phyloP scores from a whole-genome alignment of 2,888 invertebrate genomes.

The Eurytoma adleriae region DNA sequence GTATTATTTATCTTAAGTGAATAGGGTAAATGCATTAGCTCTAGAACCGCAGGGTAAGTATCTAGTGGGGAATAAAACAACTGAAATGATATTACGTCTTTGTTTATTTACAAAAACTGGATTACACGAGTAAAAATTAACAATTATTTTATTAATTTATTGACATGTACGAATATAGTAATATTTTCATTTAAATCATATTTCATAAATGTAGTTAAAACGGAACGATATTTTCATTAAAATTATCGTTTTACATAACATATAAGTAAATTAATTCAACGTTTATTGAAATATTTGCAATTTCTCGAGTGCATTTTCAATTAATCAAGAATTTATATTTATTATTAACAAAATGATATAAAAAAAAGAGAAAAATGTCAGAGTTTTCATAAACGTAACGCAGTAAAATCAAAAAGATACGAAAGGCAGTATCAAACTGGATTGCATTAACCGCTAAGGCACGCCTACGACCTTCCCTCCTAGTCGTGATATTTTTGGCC shows the following conservation, averaged over 20 bases:
- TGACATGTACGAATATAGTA: background rate
- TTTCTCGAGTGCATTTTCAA: too few relatives aligned
- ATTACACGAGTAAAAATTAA: background rate
- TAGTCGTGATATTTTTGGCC: slow-evolving; percentile 7
- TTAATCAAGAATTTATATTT: too few relatives aligned
- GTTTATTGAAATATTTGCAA: too few relatives aligned
- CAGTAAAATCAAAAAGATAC: too few relatives aligned
- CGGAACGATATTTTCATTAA: too few relatives aligned
- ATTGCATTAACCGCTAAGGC: background rate
- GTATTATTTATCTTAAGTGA: slow-evolving; percentile 9
- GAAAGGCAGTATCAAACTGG: background rate
- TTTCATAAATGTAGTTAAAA: too few relatives aligned
- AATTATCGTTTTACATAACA: too few relatives aligned
- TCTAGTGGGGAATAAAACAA: background rate
- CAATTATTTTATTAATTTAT: background rate
- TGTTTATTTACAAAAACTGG: background rate
- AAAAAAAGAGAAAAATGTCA: too few relatives aligned
- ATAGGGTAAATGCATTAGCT: background rate
- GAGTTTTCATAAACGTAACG: too few relatives aligned
- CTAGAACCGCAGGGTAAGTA: background rate
- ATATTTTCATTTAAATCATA: background rate
- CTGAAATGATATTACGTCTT: background rate
- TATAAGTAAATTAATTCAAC: too few relatives aligned
- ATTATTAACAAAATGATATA: too few relatives aligned
- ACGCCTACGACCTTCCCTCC: background rate